phyloP scores from a whole-genome alignment of 2,113 vertebrate species.

The Oryzias woworae region DNA sequence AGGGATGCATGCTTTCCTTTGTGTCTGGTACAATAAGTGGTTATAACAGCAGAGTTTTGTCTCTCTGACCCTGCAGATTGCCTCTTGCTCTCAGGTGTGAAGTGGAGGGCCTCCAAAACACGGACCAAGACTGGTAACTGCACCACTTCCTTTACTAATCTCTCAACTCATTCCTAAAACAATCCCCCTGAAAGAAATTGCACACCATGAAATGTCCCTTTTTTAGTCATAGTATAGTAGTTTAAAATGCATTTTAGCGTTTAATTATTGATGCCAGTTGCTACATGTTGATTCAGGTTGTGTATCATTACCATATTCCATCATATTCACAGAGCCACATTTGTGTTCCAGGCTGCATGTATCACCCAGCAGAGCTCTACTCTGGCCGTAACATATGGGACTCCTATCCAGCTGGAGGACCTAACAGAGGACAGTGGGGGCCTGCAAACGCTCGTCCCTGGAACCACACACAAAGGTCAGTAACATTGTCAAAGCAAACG shows the following conservation, averaged over 20 bases:
- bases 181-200: too few species aligned
- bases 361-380: constrained; percentile 87
- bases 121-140: constrained; percentile 68
- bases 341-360: constrained; percentile 86
- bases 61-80: constrained; percentile 36
- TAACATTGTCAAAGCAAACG: neutral
- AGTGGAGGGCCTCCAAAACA: constrained; percentile 59
- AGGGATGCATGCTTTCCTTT: neutral
- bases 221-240: too few species aligned
- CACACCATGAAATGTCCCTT: too few species aligned
- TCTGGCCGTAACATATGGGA: constrained; percentile 87
- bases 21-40: constrained; percentile 2
- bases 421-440: constrained; percentile 84
- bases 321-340: neutral
- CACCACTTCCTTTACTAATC: too few species aligned
- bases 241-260: too few species aligned
- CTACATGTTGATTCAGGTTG: too few species aligned
- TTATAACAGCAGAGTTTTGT: constrained; percentile 14
- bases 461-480: constrained; percentile 83
- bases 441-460: constrained; percentile 80
- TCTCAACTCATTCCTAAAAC: too few species aligned
- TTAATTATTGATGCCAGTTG: too few species aligned
- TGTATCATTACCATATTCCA: neutral
- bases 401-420: constrained; percentile 82
- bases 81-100: constrained; percentile 52